Base-by-base conservation (phyloP, 2,888 invertebrate genomes). In the Apodemia zela region DNA sequence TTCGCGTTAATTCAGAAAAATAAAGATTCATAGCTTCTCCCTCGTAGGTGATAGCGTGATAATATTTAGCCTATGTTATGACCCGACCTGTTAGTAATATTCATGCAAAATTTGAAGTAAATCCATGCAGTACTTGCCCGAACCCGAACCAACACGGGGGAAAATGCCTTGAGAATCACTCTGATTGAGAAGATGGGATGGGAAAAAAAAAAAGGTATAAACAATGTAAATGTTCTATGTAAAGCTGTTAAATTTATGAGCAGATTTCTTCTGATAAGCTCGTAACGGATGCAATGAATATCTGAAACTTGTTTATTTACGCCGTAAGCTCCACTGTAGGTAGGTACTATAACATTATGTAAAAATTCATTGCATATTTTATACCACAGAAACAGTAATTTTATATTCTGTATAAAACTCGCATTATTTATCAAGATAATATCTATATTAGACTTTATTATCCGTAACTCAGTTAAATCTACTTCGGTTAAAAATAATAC, bases 361-460 rank as follows among this genome's bases (percentile, higher is more conserved):
- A 54, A 54, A 54, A 21, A 54, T 25, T 54, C 25, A 54, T 54
- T 54, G 18, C 51, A 51, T 51, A 51, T 51, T 51, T 51, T 51
- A 51, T 25, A 21, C 21, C 21, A 15, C 18, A 21, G 51, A 21
- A 54, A 25, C 51, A 18, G 51, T 54, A 54, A 54, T 54, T 21
- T 21, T 18, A 54, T 54, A 25, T 54, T 54, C 51, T 25, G 51
- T 54, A 54, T 54, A 54, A 54, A 54, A 54, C 51, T 54, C 25
- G 15, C 51, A 54, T 54, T 25, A 54, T 21, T 54, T 18, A 54
- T 25, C 21, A 15, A 54, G 51, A 54, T 54, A 21, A 54, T 25
- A 54, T 54, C 51, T 54, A 25, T 18, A 17, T 54, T 11, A 54
- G 51, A 54, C 18, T 54, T 54, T 21, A 54, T 54, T 54, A 25